A percentile compares a stretch with the other conserved stretches of the same genome.
Conservation (phyloP, 1,140 invertebrate genomes). For the Bilobella aurantiaca region DNA sequence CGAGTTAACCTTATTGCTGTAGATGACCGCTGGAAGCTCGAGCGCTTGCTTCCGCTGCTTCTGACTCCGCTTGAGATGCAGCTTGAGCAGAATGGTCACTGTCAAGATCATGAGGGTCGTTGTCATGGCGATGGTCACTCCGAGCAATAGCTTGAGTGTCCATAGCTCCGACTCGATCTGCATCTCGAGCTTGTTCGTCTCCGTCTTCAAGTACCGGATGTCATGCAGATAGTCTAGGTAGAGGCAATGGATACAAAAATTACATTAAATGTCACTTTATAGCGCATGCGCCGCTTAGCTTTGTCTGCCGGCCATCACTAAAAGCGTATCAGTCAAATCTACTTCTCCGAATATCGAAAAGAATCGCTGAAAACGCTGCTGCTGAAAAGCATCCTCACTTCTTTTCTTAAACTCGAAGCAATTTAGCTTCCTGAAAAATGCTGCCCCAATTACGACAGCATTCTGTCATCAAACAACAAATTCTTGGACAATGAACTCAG, state of each 20-base stretch:
- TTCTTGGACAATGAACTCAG: too few species aligned
- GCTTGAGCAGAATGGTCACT: neutral
- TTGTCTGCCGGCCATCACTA: too few species aligned
- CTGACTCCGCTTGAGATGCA: neutral
- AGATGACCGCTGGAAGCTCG: conserved; percentile 4
- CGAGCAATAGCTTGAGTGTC: conserved; percentile 2
- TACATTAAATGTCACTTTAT: too few species aligned
- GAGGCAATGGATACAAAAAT: neutral
- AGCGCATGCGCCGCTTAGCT: too few species aligned
- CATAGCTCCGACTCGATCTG: conserved; percentile 3
- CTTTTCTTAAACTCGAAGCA: too few species aligned
- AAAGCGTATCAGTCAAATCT: too few species aligned
- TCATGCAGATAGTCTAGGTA: conserved; percentile 4
- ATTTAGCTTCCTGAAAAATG: too few species aligned
- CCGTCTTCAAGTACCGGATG: neutral
- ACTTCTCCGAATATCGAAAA: too few species aligned
- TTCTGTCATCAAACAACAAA: too few species aligned
- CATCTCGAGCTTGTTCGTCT: neutral
- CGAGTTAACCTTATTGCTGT: neutral
- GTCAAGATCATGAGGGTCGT: conserved; percentile 1
- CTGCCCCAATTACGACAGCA: too few species aligned
- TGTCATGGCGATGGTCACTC: conserved; percentile 2
- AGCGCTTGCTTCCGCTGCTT: neutral
- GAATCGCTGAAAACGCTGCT: too few species aligned
- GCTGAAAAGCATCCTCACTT: too few species aligned